Evolutionary conservation across 2,113 vertebrate species (phyloP), one percentile per base, ranked within the genome.

Genomic region (Danionella cerebrum): DNA sequence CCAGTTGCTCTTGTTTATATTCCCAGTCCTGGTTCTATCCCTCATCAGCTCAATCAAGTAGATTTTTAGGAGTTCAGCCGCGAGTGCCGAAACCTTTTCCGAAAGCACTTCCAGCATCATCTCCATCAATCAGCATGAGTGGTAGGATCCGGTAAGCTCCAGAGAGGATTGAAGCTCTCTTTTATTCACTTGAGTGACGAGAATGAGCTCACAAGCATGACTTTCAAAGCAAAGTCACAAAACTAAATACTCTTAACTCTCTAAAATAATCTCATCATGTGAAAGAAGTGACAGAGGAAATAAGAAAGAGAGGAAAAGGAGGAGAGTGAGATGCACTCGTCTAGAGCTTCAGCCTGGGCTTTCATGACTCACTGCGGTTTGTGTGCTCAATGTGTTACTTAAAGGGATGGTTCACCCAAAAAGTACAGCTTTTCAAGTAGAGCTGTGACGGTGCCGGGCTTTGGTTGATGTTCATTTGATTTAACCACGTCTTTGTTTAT

Each of bases 101-200:
- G 21, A 10, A 8, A 25, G 27, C n/a, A 39, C 27, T 58, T 14
- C 41, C 35, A 58, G 54, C 54, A 24, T 41, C 54, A 6, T 4
- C 21, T 25, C 19, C 53, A 39, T 57, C 53, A 22, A 57, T 57
- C 33, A 38, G 2, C 24, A 19, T 38, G 53, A 57, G 33, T 57
- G 53, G 18, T n/a, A 24, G 13, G 33, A 39, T 19, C 5, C 14
- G 1, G 35, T 16, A 59, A 59, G 22, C 35, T 36, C 38, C 36
- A 38, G 33, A 42, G 22, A 59, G 55, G 62, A 50, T 22, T 65
- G 44, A 11, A 21, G 25, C 29, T 38, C 8, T 65, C 51, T 65
- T 31, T 16, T 52, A 29, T 18, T 29, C 31, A 10, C 27, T 33
- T 53, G 27, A 53, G 45, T 36, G 31, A 16, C 11, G 12, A 29